Base-by-base conservation (phyloP, 2,113 vertebrate species). In the Enhydra lutris region DNA sequence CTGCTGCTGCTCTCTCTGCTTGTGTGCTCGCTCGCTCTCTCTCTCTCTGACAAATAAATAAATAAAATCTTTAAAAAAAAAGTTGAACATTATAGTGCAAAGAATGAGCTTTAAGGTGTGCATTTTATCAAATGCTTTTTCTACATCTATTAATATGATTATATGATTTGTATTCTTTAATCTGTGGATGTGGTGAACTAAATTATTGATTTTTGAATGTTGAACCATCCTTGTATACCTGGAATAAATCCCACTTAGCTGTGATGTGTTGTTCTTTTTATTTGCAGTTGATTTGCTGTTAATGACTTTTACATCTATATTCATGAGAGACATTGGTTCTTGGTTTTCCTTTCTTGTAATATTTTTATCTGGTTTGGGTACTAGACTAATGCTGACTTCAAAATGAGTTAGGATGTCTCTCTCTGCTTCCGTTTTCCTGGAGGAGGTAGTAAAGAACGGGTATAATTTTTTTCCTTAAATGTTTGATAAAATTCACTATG, bases 351-450 rank as follows among this genome's bases (percentile, higher is more conserved):
- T 59, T 94, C 61, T 57, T 85, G 29, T 84, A 90, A 84, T 76
- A 3, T 89, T 21, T 52, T 52, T 45, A n/a, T n/a, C 79, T 90
- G 67, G 69, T 76, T 95, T 55, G 52, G 55, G 29, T 83, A 42
- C 81, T 55, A 84, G 29, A 95, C 24, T 78, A 63, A 83, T 74
- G 4, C n/a, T 83, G 57, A 29, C 24, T 71, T 89, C 78, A 63
- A n/a, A 90, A 52, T 89, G 65, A 95, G 34, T n/a, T 69, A 45
- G 42, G 89, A 81, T 73, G 34, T 61, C 42, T 80, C 79, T 80
- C 20, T 15, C 14, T 81, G 65, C n/a, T 34, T 85, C 71, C 57
- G 0, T 81, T 71, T 94, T 95, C 84, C 71, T 69, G 61, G 31
- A 57, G 59, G 45, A 78, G 31, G 57, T 52, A 71, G 61, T 86